Base-by-base conservation (phyloP, 1,140 invertebrate species). In the Dinoponera quadriceps region DNA sequence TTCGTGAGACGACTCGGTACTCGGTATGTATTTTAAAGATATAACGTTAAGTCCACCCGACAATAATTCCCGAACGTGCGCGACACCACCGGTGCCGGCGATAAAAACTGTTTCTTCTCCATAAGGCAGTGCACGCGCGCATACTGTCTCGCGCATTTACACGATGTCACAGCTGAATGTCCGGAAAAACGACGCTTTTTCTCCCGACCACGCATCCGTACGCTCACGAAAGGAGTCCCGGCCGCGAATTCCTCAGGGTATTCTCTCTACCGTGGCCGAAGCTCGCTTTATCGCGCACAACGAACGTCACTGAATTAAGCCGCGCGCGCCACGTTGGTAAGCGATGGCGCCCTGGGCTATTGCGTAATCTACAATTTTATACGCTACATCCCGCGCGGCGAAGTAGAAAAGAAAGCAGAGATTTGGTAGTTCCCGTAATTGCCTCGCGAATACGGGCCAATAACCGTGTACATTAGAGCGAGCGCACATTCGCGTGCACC, bases 361-460 rank as follows among this genome's bases (percentile, higher is more conserved):
- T 88, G 84, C 82, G 73, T 89, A 89, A 89, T 89, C 87, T 89
- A 82, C 84, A 88, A 89, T 89, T 89, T 89, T 88, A 85, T 85
- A 84, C 68, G 77, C 69, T 33, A 68, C 68, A 60, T 89, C 72
- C 75, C 75, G 66, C 68, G 83, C 72, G 74, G 78, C 33, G 38
- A 44, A 63, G 59, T 29, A 55, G 72, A 82, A 77, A 88, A 88
- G 84, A 86, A 89, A 83, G 74, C 54, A 60, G 84, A 89, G 87
- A 88, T 84, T 88, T 54, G 73, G 77, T 69, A 85, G 81, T 77
- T 83, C 51, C 60, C 59, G 86, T 89, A 89, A 89, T 88, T 89
- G 77, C 84, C 59, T 59, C 54, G 80, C 62, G 84, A 86, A 80
- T 85, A 88, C 84, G 59, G 63, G 66, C 25, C 83, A 74, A 85